phyloP scores from a whole-genome alignment of 1,140 invertebrate genomes.

The Camponotus floridanus region DNA sequence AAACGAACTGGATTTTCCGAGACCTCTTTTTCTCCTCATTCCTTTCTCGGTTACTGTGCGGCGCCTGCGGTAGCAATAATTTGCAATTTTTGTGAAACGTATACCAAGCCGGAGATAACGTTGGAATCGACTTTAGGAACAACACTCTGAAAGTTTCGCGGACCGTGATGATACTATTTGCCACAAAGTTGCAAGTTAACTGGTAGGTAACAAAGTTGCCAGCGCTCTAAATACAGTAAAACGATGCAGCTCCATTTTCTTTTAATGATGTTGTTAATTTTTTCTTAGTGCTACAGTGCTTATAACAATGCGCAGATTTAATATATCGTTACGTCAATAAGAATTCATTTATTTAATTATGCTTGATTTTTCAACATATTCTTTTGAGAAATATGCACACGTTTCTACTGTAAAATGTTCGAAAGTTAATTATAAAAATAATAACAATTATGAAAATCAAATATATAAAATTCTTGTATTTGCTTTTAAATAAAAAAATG shows the following conservation, averaged over 20 bases:
- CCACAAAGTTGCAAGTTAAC: slow-evolving; percentile 54
- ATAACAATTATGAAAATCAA: background rate
- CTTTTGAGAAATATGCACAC: background rate
- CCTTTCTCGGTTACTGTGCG: slow-evolving; percentile 1
- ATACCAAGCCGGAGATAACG: slow-evolving; percentile 36
- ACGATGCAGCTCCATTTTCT: slow-evolving; percentile 1
- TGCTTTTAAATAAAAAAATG: background rate
- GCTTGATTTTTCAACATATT: background rate
- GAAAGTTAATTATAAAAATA: slow-evolving; percentile 1
- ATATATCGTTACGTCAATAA: background rate
- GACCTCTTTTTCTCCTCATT: slow-evolving; percentile 39
- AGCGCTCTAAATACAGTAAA: slow-evolving; percentile 43
- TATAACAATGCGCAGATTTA: no score
- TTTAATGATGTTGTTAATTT: slow-evolving; percentile 14
- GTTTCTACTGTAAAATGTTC: background rate
- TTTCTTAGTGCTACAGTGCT: background rate
- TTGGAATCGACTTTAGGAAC: slow-evolving; percentile 63
- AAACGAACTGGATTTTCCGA: slow-evolving; percentile 67
- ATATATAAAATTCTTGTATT: background rate
- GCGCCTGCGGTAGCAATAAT: slow-evolving; percentile 62
- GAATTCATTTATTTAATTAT: background rate
- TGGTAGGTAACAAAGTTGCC: slow-evolving; percentile 47
- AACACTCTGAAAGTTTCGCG: slow-evolving; percentile 66
- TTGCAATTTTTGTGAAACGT: slow-evolving; percentile 66
- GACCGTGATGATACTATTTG: slow-evolving; percentile 59